A percentile compares a stretch with the other conserved stretches of the same genome.
Conservation (phyloP, 1,140 invertebrate genomes). For the Aphaenogaster ashmeadi region DNA sequence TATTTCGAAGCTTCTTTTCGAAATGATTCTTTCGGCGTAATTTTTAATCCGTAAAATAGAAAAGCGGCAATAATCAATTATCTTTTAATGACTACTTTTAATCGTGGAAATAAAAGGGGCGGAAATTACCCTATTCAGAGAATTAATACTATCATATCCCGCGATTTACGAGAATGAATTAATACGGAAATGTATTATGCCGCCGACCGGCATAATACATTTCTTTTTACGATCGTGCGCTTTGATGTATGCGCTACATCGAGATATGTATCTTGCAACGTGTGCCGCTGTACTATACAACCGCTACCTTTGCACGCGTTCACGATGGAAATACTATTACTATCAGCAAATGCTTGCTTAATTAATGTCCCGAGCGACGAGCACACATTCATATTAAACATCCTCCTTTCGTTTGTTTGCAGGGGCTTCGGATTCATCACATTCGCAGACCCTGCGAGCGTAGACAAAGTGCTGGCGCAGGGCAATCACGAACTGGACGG, state of each 20-base stretch:
- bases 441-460: slow-evolving; percentile 96
- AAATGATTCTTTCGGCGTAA: slow-evolving; percentile 13
- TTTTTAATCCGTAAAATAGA: background rate
- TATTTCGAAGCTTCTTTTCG: background rate
- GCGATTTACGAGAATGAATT: slow-evolving; percentile 48
- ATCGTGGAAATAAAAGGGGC: background rate
- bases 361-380: slow-evolving; percentile 36
- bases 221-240: slow-evolving; percentile 31
- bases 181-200: slow-evolving; percentile 33
- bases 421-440: slow-evolving; percentile 99
- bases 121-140: slow-evolving; percentile 17
- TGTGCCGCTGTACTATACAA: background rate
- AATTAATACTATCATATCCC: slow-evolving; percentile 26
- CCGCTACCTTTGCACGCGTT: background rate
- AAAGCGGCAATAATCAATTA: slow-evolving; percentile 8
- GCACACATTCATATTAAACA: slow-evolving; percentile 27
- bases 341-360: slow-evolving; percentile 47
- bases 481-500: slow-evolving; percentile 97
- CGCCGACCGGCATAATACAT: background rate
- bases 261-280: slow-evolving; percentile 43
- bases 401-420: slow-evolving; percentile 89
- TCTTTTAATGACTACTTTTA: slow-evolving; percentile 21
- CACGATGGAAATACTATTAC: slow-evolving; percentile 51
- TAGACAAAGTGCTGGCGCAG: slow-evolving; percentile 98
- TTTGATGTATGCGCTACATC: slow-evolving; percentile 29